Evolutionary conservation across 2,797 vertebrate genomes (phyloP), one percentile per base, ranked within the genome.

Genomic region (Oreochromis mossambicus): DNA sequence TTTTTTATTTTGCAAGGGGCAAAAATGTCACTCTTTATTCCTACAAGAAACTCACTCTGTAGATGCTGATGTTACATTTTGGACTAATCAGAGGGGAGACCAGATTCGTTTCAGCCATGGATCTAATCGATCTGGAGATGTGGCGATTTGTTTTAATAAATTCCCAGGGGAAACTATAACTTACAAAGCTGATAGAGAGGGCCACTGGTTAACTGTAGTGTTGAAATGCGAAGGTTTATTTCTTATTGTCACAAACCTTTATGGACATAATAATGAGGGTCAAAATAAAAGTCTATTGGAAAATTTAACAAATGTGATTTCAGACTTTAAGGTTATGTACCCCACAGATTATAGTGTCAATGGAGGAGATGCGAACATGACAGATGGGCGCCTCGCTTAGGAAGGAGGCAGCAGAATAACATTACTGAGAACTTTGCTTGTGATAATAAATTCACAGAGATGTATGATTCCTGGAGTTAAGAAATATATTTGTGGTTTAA

Each of bases 251-350:
- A 34, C 56, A 58, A 58, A 29, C 0, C 55, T 58, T 61, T 78
- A 43, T 29, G 52, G 52, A 17, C 24, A 1, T 43, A 78, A 56
- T 34, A 41, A 55, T 77, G n/a, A 77, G 1, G 24, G 34, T 24
- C 36, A 41, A 19, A 78, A 56, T 24, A 5, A 11, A 78, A 8
- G 9, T 43, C 21, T 43, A 1, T 17, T 29, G 21, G 3, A 78
- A 13, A 17, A 43, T 11, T 29, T 78, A 26, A 41, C 51, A 55
- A 14, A 78, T 7, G n/a, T n/a, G 10, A 78, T 56, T 5, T 38
- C 26, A 24, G 21, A 78, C 24, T 41, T 70, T 29, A 55, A 77
- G 41, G 24, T n/a, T 58, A 58, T 21, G n/a, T 56, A 78, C n/a
- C 34, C 17, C 34, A 3, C 21, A 41, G 51, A 78, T 36, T 54